Conservation (phyloP, 2,113 vertebrate genomes). For the Tachycineta bicolor region DNA sequence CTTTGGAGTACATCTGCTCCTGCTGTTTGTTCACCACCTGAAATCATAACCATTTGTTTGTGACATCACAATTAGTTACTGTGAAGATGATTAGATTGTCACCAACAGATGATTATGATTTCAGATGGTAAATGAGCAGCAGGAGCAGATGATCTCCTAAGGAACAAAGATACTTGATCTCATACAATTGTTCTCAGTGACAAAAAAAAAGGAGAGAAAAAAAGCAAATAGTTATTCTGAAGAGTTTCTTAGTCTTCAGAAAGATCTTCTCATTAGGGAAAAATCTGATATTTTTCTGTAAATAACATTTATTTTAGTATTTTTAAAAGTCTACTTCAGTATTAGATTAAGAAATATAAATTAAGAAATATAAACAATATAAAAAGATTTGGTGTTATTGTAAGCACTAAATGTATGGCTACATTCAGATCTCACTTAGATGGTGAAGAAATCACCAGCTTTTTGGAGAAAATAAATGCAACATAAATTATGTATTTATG, state of each 20-base stretch:
- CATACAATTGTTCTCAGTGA: not conserved
- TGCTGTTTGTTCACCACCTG: conserved; percentile 73
- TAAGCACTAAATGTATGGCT: not conserved
- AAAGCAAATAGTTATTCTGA: not conserved
- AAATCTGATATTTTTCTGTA: not conserved
- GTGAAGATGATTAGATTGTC: conserved; percentile 64
- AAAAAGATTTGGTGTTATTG: not conserved
- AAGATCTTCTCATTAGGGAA: not conserved
- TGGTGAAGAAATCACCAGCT: not conserved
- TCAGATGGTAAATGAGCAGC: conserved; percentile 71
- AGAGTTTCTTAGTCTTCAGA: not conserved
- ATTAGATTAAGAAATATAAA: not conserved
- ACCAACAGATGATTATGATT: conserved; percentile 70
- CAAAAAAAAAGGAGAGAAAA: not conserved
- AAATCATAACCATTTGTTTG: conserved; percentile 72
- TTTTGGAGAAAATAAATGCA: not conserved
- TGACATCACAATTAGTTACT: conserved; percentile 68
- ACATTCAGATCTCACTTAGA: not conserved
- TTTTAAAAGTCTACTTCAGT: not conserved
- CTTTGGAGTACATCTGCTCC: conserved; percentile 68
- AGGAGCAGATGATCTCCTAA: conserved; percentile 63
- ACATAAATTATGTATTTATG: not conserved
- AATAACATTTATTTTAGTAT: not conserved
- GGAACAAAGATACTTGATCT: conserved; percentile 63
- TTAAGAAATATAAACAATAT: not conserved